Conservation (phyloP, 2,888 invertebrate genomes). For the Drosophila seclusa region DNA sequence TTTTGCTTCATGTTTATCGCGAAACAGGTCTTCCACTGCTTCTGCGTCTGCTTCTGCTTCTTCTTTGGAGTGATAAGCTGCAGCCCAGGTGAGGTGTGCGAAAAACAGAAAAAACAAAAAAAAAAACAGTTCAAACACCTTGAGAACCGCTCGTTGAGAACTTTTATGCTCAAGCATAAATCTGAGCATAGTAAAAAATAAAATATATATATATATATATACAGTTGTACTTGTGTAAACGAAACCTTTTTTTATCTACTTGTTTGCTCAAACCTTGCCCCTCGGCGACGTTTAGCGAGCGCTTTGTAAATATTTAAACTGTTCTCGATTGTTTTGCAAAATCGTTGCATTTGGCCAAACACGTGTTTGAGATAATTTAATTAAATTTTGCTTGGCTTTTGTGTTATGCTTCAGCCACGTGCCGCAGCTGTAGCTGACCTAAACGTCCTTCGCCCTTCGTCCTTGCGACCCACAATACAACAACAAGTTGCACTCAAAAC, state of each 20-base stretch:
- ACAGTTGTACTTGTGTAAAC: slow-evolving; percentile 61
- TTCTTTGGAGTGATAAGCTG: slow-evolving; percentile 33
- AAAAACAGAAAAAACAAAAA: slow-evolving; percentile 30
- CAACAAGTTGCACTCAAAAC: slow-evolving; percentile 40
- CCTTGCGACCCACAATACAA: slow-evolving; percentile 3
- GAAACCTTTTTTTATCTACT: slow-evolving; percentile 7
- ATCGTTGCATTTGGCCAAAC: slow-evolving; percentile 83
- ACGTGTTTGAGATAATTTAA: slow-evolving; percentile 83
- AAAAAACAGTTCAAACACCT: slow-evolving; percentile 50
- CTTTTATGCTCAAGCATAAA: slow-evolving; percentile 21
- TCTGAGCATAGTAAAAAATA: slow-evolving; percentile 21
- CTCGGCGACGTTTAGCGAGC: slow-evolving; percentile 68
- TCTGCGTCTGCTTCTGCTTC: background rate
- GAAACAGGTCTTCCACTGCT: slow-evolving; percentile 50
- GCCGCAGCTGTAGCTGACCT: slow-evolving; percentile 27
- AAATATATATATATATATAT: background rate
- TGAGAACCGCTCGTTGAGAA: slow-evolving; percentile 12
- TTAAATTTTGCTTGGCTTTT: slow-evolving; percentile 81
- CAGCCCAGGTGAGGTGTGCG: slow-evolving; percentile 49
- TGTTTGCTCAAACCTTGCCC: slow-evolving; percentile 21
- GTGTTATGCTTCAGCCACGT: slow-evolving; percentile 63
- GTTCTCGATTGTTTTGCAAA: slow-evolving; percentile 72
- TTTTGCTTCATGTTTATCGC: slow-evolving; percentile 14
- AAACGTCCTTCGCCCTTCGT: slow-evolving; percentile 6
- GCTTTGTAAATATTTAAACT: slow-evolving; percentile 77